Base-by-base conservation (phyloP, 2,888 invertebrate genomes). In the Dicranocentrus wangi region DNA sequence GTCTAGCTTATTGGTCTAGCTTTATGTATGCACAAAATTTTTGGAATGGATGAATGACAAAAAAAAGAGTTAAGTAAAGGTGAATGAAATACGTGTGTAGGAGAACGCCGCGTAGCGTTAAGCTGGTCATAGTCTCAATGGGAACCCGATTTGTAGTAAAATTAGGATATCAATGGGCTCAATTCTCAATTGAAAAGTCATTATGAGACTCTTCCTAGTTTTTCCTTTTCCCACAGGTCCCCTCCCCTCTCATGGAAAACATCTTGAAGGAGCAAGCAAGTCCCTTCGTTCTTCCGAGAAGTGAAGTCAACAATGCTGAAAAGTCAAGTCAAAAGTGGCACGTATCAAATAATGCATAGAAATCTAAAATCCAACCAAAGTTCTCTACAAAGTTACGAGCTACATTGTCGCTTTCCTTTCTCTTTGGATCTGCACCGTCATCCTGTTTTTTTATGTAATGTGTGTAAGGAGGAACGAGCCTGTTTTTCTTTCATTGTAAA, bases 81-180 rank as follows among this genome's bases (percentile, higher is more conserved):
- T 39, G 39, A 39, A 39, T 39, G 39, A 39, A 39, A 39, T 39
- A 13, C 13, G 39, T 39, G 39, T 8, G 13, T 5, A 39, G 39
- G 13, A 39, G 39, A 39, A 39, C 39, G 39, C 39, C 5, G 39
- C 5, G 39, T n/a, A n/a, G n/a, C n/a, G 10, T 32, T 32, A 32
- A 32, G 32, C n/a, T 47, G 47, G 60, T 60, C 32, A n/a, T n/a
- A 60, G 60, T 60, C 13, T 60, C 25, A 55, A 47, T 47, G 47
- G 69, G 53, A n/a, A n/a, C n/a, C 27, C 39, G 77, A 77, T 70
- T 77, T 77, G 77, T 70, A 77, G 55, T 63, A 53, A 61, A 70
- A 77, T 77, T 77, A 70, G 63, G 51, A 25, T 51, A 61, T 77
- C 69, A 77, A 68, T 69, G 60, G 51, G 21, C 15, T 7, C 1